Conservation (phyloP, 2,797 vertebrate species). For the Pangasius sanitwongsei region DNA sequence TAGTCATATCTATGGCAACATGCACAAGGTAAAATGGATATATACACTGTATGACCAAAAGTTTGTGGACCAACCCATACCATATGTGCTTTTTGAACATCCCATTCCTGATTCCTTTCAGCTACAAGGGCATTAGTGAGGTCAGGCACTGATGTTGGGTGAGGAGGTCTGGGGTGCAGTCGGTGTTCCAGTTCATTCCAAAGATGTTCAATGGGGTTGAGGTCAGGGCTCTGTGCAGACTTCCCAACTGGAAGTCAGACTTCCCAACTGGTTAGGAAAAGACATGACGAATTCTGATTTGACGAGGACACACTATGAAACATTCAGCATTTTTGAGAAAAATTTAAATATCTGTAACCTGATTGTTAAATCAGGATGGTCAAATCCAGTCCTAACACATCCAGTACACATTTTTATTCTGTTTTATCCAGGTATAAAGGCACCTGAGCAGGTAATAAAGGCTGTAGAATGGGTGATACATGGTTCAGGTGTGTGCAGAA, state of each 20-base stretch:
- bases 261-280: background rate
- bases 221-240: background rate
- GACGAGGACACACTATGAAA: background rate
- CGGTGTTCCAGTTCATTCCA: background rate
- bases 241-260: background rate
- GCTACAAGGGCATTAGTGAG: background rate
- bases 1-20: background rate
- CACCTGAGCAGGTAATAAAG: background rate
- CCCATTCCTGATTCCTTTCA: background rate
- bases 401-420: background rate
- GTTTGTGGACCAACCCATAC: background rate
- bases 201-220: background rate
- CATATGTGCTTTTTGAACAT: background rate
- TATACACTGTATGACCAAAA: background rate
- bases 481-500: background rate
- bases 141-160: background rate
- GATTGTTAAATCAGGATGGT: background rate
- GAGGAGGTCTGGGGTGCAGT: too few relatives aligned
- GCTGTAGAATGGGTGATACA: background rate
- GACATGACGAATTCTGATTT: background rate
- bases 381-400: background rate
- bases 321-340: background rate
- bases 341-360: background rate
- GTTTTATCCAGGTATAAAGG: background rate
- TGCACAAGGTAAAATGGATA: background rate